Evolutionary conservation across 2,888 invertebrate genomes (phyloP).

Genomic region (Drosophila demipolita): DNA sequence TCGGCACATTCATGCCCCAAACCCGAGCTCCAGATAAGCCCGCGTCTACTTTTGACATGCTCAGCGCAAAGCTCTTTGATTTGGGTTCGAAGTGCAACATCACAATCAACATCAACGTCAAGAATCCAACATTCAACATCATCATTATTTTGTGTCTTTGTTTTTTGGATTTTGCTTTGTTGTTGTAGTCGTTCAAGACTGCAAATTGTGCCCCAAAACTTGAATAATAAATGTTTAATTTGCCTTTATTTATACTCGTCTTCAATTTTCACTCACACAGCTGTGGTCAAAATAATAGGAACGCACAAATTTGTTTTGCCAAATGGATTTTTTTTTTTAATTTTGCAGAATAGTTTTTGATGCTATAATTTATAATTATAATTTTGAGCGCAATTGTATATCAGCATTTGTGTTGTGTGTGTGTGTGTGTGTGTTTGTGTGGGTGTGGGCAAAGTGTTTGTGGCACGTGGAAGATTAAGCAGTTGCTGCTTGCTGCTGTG

Average conservation of each 20-base stretch:
- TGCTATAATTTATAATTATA: too few relatives aligned
- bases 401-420: constrained; percentile 26
- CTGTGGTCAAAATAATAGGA: background rate
- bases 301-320: background rate
- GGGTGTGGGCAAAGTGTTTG: constrained; percentile 48
- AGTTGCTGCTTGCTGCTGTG: constrained; percentile 12
- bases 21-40: constrained; percentile 5
- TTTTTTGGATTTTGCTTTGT: constrained; percentile 25
- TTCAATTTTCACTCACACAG: constrained; percentile 48
- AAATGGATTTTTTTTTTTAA: background rate
- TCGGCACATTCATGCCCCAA: constrained; percentile 36
- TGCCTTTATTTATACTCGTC: constrained; percentile 55
- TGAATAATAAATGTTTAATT: constrained; percentile 42
- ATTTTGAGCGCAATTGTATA: constrained; percentile 4
- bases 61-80: constrained; percentile 46
- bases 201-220: constrained; percentile 35
- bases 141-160: background rate
- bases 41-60: constrained; percentile 30
- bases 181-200: constrained; percentile 28
- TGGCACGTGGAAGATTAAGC: constrained; percentile 48
- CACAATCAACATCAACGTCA: constrained; percentile 11
- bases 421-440: constrained; percentile 7
- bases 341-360: too few relatives aligned
- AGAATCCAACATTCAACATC: constrained; percentile 12
- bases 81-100: constrained; percentile 39